Percentiles rank a stretch among this genome's conserved stretches.
Evolutionary conservation across 2,888 invertebrate genomes (phyloP).

Genomic region (Leptopilina drosophilae): DNA sequence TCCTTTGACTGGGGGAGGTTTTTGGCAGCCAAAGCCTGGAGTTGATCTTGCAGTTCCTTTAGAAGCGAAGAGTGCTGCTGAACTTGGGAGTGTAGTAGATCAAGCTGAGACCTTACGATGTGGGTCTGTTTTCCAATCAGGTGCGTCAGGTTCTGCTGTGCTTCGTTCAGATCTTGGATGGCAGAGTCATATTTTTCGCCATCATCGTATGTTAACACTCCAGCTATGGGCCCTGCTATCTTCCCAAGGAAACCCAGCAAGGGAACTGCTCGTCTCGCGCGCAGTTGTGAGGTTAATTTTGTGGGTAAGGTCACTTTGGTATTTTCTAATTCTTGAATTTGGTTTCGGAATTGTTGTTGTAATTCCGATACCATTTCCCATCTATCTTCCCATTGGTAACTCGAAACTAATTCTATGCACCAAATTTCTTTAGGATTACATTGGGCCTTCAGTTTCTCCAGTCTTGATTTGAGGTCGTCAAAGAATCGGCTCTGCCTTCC

Average conservation of each 20-base stretch:
- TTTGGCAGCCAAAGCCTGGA: no score
- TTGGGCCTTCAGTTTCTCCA: neutral
- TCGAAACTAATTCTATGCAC: no score
- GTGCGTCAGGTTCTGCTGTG: neutral
- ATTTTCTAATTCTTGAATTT: neutral
- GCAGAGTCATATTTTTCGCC: neutral
- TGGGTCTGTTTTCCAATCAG: neutral
- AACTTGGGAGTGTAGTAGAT: neutral
- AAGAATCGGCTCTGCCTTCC: neutral
- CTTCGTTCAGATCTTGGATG: neutral
- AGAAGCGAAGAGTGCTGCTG: neutral
- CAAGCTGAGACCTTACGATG: neutral
- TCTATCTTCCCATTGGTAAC: neutral
- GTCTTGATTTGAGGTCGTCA: neutral
- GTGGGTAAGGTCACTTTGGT: neutral
- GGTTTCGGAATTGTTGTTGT: neutral
- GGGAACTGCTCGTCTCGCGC: neutral
- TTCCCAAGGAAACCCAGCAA: neutral
- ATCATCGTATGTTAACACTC: neutral
- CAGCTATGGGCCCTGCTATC: neutral
- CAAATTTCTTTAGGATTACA: no score
- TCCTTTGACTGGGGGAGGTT: no score
- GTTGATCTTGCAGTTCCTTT: no score
- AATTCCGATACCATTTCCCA: neutral
- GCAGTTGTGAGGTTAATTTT: neutral